A percentile compares a stretch with the other conserved stretches of the same genome.
Evolutionary conservation across 1,140 invertebrate species (phyloP).

Genomic region (Schmidtea mediterranea): DNA sequence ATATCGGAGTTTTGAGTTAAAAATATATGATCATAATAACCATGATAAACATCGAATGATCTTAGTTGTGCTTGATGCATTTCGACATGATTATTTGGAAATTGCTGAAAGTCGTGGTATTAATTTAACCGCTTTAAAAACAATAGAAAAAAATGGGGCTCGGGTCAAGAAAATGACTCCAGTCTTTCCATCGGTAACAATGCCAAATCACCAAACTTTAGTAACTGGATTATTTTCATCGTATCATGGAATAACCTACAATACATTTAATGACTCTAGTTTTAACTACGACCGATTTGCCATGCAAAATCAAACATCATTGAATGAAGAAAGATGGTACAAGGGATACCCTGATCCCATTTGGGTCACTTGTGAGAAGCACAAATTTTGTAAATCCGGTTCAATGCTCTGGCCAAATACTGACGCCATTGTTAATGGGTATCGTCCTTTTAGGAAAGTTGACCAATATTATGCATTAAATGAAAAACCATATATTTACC

Average conservation of each 20-base stretch:
- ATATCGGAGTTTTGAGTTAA: no score
- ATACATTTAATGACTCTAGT: conserved; percentile 32
- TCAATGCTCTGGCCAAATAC: not conserved
- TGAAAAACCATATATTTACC: not conserved
- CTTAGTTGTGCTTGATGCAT: conserved; percentile 34
- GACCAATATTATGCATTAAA: not conserved
- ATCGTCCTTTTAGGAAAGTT: not conserved
- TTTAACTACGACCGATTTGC: conserved; percentile 1
- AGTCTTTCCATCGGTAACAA: conserved; percentile 44
- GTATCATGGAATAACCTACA: conserved; percentile 41
- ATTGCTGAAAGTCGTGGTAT: conserved; percentile 7
- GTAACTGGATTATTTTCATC: conserved; percentile 43
- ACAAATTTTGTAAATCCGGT: not conserved
- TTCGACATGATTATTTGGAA: conserved; percentile 38
- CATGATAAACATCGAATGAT: no score
- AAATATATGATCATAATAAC: no score
- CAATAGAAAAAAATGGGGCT: conserved; percentile 15
- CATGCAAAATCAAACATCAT: not conserved
- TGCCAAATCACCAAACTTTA: conserved; percentile 49
- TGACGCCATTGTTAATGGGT: not conserved
- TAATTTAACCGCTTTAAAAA: conserved; percentile 17
- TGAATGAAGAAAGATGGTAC: not conserved
- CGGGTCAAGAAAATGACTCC: conserved; percentile 17
- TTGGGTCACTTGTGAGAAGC: not conserved
- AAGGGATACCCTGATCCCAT: not conserved